Base-by-base conservation (phyloP, 2,113 vertebrate genomes). In the Synodontis membranacea region DNA sequence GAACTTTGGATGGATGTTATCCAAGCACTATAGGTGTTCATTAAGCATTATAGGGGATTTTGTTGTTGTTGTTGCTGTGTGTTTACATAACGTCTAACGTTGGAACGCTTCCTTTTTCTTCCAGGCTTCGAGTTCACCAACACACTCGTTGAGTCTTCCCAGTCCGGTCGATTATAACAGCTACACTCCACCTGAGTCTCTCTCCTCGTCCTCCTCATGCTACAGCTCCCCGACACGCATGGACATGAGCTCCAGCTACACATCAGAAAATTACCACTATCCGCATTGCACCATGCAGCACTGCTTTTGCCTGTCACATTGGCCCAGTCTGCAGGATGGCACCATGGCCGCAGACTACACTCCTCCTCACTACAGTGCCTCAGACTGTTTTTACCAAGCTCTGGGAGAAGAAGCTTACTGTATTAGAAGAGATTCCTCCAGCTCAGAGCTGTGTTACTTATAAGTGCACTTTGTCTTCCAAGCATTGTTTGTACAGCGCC, bases 391-490 rank as follows among this genome's bases (percentile, higher is more conserved):
- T 6, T 93, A 95, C 42, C 42, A 93, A 5, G 92, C 93, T 0
- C 85, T 95, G 0, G 74, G 86, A 17, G 76, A 96, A 0, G 94
- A 96, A 0, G 94, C 93, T 83, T 95, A 95, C 90, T 96, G 93
- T 64, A n/a, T n/a, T n/a, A 95, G 91, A 84, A 95, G 94, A 88
- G 97, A 97, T 82, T 87, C 94, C 74, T 92, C 86, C 6, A 88
- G 83, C 91, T 94, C 95, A 3, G 96, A 98, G 50, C 91, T 95
- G 82, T 98, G 96, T 91, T 98, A 97, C 86, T 94, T 96, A 94
- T 98, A 96, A 94, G 92, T 68, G 83, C 89, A 85, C 70, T 75
- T 72, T 89, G 78, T 72, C 46, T 74, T 72, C 46, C 66, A 72
- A 56, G 7, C 46, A 83, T 68, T 82, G 58, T 60, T 54, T 82